Conservation (phyloP, 30 jellyfish, hydroid and myxozoan genomes). For the Chrysaora quinquecirrha region DNA sequence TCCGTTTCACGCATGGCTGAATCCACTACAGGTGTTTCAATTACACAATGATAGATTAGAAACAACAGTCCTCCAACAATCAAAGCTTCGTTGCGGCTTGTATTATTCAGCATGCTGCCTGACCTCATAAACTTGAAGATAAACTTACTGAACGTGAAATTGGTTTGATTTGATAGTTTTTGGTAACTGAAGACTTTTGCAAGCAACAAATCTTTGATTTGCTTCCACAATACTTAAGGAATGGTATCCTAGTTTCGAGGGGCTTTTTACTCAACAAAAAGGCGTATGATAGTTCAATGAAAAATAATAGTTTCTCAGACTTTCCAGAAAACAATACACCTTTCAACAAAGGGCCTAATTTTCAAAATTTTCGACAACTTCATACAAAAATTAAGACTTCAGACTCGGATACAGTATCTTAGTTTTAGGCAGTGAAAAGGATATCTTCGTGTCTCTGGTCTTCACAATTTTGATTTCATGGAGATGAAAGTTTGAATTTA, state of each 20-base stretch:
- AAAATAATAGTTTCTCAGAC: too few relatives aligned
- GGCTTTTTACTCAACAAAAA: not conserved
- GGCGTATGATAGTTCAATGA: not conserved
- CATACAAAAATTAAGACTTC: too few relatives aligned
- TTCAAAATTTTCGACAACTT: too few relatives aligned
- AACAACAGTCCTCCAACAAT: not conserved
- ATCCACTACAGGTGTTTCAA: slow-evolving; percentile 1
- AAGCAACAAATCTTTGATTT: not conserved
- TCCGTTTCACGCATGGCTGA: not conserved
- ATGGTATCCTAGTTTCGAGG: not conserved
- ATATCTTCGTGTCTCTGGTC: too few relatives aligned
- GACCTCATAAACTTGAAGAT: not conserved
- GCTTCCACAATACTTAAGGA: not conserved
- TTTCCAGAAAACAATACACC: too few relatives aligned
- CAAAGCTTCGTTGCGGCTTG: not conserved
- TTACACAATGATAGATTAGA: not conserved
- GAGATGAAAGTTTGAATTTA: too few relatives aligned
- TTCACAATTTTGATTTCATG: too few relatives aligned
- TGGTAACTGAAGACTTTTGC: not conserved
- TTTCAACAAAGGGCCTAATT: too few relatives aligned
- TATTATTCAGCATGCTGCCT: not conserved
- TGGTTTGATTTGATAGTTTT: not conserved
- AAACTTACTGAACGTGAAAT: not conserved
- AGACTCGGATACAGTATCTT: too few relatives aligned
- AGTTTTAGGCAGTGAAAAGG: too few relatives aligned